A percentile compares a stretch with the other conserved stretches of the same genome.
These are phyloP conservation scores for Bombycilla garrulus DNA, from an alignment of 2,113 vertebrate species.

Conservation along the genomic window DNA sequence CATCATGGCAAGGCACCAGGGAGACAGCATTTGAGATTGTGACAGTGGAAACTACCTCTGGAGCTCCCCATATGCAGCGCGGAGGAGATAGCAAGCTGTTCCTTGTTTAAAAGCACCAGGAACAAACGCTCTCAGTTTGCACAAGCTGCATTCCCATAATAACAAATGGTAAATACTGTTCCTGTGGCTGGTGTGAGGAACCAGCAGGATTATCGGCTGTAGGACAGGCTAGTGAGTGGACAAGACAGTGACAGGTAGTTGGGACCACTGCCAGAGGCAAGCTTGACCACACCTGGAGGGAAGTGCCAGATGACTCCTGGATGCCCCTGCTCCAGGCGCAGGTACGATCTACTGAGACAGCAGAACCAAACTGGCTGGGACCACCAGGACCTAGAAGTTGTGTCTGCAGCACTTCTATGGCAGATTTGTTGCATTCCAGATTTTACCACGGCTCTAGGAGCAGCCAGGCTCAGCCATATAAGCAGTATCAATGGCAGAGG, in stretches of 20 bases:
- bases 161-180: not conserved
- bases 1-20: conserved; percentile 23
- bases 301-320: not conserved
- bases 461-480: not conserved
- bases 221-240: not conserved
- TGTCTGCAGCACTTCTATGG: not conserved
- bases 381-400: not conserved
- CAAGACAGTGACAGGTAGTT: not conserved
- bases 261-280: not conserved
- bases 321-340: not conserved
- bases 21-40: conserved; percentile 31
- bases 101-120: conserved; percentile 33
- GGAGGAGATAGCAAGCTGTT: conserved; percentile 36
- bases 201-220: not conserved
- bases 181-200: not conserved
- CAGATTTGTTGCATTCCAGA: not conserved
- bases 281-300: not conserved
- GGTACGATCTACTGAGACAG: not conserved
- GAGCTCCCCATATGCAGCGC: conserved; percentile 23
- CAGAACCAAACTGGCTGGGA: not conserved
- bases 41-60: conserved; percentile 58
- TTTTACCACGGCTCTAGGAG: not conserved
- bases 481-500: not conserved
- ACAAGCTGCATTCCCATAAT: conserved; percentile 20
- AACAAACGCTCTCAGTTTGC: not conserved